Percentiles rank a stretch among this genome's conserved stretches.
These are phyloP conservation scores for Lasioglossum calceatum DNA, from an alignment of 2,888 invertebrate genomes.

Conservation along the genomic window DNA sequence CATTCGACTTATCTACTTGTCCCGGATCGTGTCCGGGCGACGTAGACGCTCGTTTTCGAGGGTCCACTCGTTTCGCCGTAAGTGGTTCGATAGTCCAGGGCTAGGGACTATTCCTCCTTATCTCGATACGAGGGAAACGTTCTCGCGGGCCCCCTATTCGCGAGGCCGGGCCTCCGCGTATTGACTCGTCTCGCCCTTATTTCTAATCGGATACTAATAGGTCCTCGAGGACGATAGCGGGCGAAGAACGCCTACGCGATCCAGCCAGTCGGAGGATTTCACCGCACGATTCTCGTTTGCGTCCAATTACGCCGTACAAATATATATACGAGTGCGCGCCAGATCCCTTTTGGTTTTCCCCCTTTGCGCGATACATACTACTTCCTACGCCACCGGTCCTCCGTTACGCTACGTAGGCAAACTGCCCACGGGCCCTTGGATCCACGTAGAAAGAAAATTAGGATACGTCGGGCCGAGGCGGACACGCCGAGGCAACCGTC, in stretches of 20 bases:
- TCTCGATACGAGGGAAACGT: constrained; percentile 66
- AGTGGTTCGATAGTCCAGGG: constrained; percentile 45
- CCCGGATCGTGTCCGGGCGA: constrained; percentile 52
- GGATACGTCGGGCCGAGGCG: constrained; percentile 57
- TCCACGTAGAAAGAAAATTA: constrained; percentile 66
- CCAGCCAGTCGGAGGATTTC: constrained; percentile 56
- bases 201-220: constrained; percentile 74
- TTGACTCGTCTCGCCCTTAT: constrained; percentile 51
- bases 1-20: constrained; percentile 58
- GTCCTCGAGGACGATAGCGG: constrained; percentile 59
- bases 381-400: constrained; percentile 35
- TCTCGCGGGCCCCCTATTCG: constrained; percentile 49
- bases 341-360: constrained; percentile 41
- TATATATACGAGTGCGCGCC: constrained; percentile 31
- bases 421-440: constrained; percentile 58
- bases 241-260: constrained; percentile 52
- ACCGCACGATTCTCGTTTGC: constrained; percentile 62
- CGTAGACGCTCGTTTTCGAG: constrained; percentile 67
- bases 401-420: constrained; percentile 66
- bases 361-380: constrained; percentile 52
- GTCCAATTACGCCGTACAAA: constrained; percentile 68
- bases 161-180: constrained; percentile 36
- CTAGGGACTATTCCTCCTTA: constrained; percentile 69
- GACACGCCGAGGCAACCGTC: constrained; percentile 17
- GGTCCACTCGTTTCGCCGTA: constrained; percentile 63